Conservation (phyloP, 2,113 vertebrate species). For the Cyphomyrus plagiostoma region DNA sequence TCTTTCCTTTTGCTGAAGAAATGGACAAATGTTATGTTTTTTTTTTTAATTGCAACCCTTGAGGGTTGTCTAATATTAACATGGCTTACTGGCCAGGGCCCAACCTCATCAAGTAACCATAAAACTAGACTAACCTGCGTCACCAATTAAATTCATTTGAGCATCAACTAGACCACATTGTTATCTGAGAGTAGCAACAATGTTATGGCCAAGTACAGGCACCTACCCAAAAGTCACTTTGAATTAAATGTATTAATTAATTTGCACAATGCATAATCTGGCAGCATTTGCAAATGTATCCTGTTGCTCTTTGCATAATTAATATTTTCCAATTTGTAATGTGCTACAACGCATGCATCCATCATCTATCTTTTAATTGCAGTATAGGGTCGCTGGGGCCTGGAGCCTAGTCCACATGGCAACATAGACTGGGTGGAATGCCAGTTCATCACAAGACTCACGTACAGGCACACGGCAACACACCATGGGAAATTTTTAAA, state of each 20-base stretch:
- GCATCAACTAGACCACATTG: not conserved
- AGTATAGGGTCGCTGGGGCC: not conserved
- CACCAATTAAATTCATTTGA: not conserved
- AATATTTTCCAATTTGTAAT: not conserved
- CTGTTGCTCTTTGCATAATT: not conserved
- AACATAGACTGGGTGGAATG: not conserved
- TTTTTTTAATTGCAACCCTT: not conserved
- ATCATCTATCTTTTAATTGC: not conserved
- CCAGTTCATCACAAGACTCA: not conserved
- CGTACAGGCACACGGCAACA: not conserved
- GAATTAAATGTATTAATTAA: not conserved
- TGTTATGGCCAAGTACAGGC: not conserved
- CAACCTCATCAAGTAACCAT: not conserved
- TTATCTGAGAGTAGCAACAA: not conserved
- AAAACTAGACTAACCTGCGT: not conserved
- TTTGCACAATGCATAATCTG: not conserved
- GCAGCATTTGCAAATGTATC: not conserved
- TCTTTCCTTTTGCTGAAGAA: not conserved
- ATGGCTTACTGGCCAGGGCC: not conserved
- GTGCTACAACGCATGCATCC: not conserved
- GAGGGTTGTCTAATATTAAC: not conserved
- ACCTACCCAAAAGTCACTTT: not conserved
- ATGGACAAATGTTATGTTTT: not conserved
- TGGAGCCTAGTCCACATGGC: not conserved
- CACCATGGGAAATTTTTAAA: not conserved